These are phyloP conservation scores for Mystacides longicornis DNA, from an alignment of 2,888 invertebrate genomes.

Conservation along the genomic window DNA sequence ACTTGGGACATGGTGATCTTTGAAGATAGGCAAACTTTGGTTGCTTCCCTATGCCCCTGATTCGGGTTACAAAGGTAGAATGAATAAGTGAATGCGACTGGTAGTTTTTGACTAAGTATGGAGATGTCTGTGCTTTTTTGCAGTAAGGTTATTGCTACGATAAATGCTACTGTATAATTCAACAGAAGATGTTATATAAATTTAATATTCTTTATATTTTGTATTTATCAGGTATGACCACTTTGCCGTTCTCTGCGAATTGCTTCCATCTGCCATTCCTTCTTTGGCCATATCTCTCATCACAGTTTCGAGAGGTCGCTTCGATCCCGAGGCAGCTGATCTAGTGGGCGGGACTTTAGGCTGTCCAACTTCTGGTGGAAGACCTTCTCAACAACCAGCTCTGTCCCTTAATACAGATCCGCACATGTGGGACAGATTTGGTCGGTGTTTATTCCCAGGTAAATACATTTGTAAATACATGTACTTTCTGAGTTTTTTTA, in stretches of 20 bases:
- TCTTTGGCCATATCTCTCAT: slow-evolving; percentile 54
- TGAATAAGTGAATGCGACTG: too few relatives aligned
- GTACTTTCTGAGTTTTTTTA: neutral
- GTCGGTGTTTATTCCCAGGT: slow-evolving; percentile 58
- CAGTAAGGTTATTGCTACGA: too few relatives aligned
- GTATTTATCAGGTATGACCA: slow-evolving; percentile 52
- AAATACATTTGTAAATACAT: slow-evolving; percentile 30
- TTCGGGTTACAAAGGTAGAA: too few relatives aligned
- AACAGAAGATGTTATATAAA: too few relatives aligned
- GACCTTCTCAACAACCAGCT: slow-evolving; percentile 37
- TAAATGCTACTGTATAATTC: too few relatives aligned
- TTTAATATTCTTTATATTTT: too few relatives aligned
- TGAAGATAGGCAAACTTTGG: too few relatives aligned
- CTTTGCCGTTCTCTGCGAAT: slow-evolving; percentile 60
- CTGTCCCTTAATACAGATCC: slow-evolving; percentile 53
- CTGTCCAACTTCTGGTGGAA: slow-evolving; percentile 38
- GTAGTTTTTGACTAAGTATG: too few relatives aligned
- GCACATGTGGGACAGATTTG: slow-evolving; percentile 54
- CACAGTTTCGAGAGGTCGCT: slow-evolving; percentile 53
- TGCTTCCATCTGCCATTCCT: slow-evolving; percentile 58
- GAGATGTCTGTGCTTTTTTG: too few relatives aligned
- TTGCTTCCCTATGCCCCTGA: too few relatives aligned
- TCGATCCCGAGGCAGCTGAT: slow-evolving; percentile 46
- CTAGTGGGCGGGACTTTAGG: slow-evolving; percentile 44
- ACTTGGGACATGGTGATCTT: too few relatives aligned